Evolutionary conservation across 2,113 vertebrate species (phyloP).

Genomic region (Saccopteryx leptura): DNA sequence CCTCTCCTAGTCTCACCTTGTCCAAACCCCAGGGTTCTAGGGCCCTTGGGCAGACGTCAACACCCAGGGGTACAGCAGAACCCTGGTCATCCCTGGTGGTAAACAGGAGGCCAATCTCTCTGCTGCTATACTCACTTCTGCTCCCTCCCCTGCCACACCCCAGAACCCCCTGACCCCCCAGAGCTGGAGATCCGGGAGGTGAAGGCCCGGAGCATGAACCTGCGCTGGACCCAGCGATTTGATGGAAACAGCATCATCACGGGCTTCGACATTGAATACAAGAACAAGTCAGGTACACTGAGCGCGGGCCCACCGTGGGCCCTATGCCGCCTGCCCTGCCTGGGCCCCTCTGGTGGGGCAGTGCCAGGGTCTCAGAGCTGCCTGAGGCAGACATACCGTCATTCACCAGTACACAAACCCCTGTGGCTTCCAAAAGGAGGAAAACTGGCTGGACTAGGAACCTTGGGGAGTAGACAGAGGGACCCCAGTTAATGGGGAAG

Average conservation of each 20-base stretch:
- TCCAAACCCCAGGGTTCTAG: background rate
- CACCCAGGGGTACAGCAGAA: background rate
- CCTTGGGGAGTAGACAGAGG: background rate
- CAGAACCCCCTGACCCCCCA: conserved; percentile 98
- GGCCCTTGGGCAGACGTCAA: background rate
- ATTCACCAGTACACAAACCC: background rate
- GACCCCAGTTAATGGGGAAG: no score
- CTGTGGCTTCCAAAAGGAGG: background rate
- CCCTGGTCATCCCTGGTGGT: background rate
- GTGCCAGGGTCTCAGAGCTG: background rate
- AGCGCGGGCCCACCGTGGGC: accelerated
- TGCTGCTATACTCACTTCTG: background rate
- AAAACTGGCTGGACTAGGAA: background rate
- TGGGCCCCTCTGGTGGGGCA: no score
- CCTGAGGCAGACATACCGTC: background rate
- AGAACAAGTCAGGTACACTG: conserved; percentile 96
- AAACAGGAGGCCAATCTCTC: background rate
- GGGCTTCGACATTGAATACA: conserved; percentile 98
- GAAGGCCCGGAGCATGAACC: conserved; percentile 98
- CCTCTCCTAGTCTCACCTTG: background rate
- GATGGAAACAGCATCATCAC: conserved; percentile 99
- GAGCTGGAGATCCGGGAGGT: conserved; percentile 98
- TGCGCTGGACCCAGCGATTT: conserved; percentile 98
- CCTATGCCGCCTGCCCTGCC: background rate
- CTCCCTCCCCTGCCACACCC: accelerated